Evolutionary conservation across 2,888 invertebrate genomes (phyloP), one percentile per base, ranked within the genome.

Genomic region (Drosophila heteroneura): DNA sequence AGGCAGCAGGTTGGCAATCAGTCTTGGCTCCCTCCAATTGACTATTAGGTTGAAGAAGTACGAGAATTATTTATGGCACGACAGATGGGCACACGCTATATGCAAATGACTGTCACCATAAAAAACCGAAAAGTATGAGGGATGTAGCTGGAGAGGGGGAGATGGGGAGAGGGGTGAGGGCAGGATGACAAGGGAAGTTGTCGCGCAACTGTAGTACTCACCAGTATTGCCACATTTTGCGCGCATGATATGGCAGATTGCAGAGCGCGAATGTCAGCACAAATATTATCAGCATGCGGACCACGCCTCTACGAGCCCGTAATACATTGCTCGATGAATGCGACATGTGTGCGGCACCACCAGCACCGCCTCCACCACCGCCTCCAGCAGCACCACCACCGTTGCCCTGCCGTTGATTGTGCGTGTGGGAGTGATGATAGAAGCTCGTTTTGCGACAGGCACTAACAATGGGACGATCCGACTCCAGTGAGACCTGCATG

Each of bases 141-240:
- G 10, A 30, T 12, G 32, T 10, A 0, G 22, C n/a, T n/a, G 28
- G 4, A n/a, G 6, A 14, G 28, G n/a, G 39, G 6, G 22, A 22
- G 5, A 28, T 1, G 12, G 33, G 14, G 19, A 9, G 7, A 14
- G 0, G 39, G 16, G 22, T 26, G 7, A 14, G 4, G 6, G 12
- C 12, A 0, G 19, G 26, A 26, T 26, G 37, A 14, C 16, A 22
- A 26, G 56, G 56, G 4, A 26, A 37, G 47, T 47, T 22, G 47
- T 14, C 47, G 14, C 22, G 10, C 35, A 66, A 61, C n/a, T 35
- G n/a, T 66, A 35, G 28, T 54, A 92, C 93, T 93, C 74, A 94
- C 97, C 97, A 97, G 93, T 97, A 96, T 92, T 97, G 96, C 96
- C 97, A 97, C 95, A 97, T 95, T 92, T 97, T 97, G 44, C 98